Evolutionary conservation across 92 coral and sea anemone genomes (phyloP), one percentile per base, ranked within the genome.

Genomic region (Zoanthus solanderi): DNA sequence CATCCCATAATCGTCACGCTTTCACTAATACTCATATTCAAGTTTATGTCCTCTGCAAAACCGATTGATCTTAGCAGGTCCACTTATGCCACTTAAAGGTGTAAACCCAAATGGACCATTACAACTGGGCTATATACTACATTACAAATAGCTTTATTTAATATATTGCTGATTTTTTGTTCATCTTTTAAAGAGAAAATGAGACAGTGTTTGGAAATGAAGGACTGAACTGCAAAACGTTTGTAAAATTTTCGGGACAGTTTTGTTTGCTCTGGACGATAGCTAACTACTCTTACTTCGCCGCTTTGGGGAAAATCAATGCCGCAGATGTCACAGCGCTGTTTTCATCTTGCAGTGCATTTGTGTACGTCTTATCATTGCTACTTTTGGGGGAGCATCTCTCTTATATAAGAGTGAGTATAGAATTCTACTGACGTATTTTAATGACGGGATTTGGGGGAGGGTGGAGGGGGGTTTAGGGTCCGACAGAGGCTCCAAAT

Each of bases 351-450:
- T 81, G 85, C 28, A 81, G 85, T 67, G 76, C 85, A 81, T 81
- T 81, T 63, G 85, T 81, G 5, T 87, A 69, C 76, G 89, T 77
- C 71, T 84, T 84, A 80, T 84, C 67, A 29, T 90, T 79, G 87
- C 78, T 56, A 78, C 86, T 71, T 15, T 18, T 78, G 72, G 87
- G 42, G 23, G 85, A 81, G 58, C 71, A 60, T 23, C 52, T 81
- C 46, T 81, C 85, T 0, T 28, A 42, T 12, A 23, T 81, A 7
- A 81, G 85, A 60, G 85, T 79, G 72, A 79, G 84, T 66, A 79
- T 16, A 67, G 47, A 16, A 8, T 46, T 11, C 4, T 1, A 6
- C 30, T 32, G 13, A 3, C 31, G 5, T 16, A 9, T 2, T 1
- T 5, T 28, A 69, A 0, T 8, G 13, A 31, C 9, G 30, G 29